These are phyloP conservation scores for Melitaea cinxia DNA, from an alignment of 1,140 invertebrate species.

Conservation along the genomic window DNA sequence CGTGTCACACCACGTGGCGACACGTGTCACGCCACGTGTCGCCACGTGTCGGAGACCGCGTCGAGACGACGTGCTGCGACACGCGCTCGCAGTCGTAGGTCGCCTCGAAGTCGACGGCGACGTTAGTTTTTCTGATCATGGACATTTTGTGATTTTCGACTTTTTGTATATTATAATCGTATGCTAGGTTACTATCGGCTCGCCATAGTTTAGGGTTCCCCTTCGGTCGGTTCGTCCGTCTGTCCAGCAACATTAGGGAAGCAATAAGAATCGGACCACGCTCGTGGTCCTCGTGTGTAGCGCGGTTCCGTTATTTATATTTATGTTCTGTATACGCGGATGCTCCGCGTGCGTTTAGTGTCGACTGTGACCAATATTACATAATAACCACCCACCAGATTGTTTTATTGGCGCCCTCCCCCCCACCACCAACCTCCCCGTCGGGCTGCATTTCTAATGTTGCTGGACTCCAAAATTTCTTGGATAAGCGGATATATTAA, in stretches of 20 bases:
- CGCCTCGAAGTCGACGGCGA: constrained; percentile 17
- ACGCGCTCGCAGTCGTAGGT: constrained; percentile 10
- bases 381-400: not conserved
- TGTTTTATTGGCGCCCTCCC: not conserved
- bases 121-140: constrained; percentile 12
- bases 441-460: no score
- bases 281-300: not conserved
- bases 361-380: constrained; percentile 9
- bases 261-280: not conserved
- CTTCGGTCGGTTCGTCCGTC: not conserved
- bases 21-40: no score
- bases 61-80: not conserved
- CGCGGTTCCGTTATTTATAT: not conserved
- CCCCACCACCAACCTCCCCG: not conserved
- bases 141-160: constrained; percentile 12
- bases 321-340: not conserved
- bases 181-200: constrained; percentile 13
- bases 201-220: constrained; percentile 4
- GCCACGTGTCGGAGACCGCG: no score
- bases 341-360: no score
- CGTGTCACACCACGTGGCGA: no score
- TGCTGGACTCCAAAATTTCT: not conserved
- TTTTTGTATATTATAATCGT: constrained; percentile 21
- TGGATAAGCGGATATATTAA: no score
- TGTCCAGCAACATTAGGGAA: not conserved